Evolutionary conservation across 2,113 vertebrate species (phyloP).

Genomic region (Pteruthius melanotis): DNA sequence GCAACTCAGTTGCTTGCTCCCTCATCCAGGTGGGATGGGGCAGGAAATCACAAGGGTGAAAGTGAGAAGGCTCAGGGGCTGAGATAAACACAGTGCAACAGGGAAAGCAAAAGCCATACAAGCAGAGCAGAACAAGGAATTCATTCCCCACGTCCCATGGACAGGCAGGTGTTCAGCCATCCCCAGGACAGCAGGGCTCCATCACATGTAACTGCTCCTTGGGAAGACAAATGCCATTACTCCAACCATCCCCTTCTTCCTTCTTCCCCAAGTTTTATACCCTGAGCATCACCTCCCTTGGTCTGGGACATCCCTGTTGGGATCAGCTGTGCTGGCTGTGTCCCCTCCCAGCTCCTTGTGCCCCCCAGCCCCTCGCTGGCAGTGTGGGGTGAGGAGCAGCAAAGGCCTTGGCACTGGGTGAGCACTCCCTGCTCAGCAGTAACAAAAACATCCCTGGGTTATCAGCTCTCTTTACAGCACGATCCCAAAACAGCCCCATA

Average conservation of each 20-base stretch:
- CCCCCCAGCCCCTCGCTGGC: not conserved
- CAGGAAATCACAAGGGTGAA: not conserved
- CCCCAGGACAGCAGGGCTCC: not conserved
- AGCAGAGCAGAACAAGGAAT: not conserved
- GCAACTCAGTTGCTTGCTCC: not conserved
- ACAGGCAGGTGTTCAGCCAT: not conserved
- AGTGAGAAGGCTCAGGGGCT: not conserved
- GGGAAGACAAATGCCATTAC: not conserved
- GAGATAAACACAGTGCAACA: not conserved
- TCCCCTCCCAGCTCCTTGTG: not conserved
- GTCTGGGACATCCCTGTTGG: not conserved
- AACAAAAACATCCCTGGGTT: not conserved
- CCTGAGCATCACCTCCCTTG: fast-evolving
- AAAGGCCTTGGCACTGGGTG: not conserved
- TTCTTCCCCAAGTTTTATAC: not conserved
- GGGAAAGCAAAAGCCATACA: not conserved
- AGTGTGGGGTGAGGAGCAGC: not conserved
- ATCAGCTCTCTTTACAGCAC: not conserved
- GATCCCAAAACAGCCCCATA: not conserved
- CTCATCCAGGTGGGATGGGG: not conserved
- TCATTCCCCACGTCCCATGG: not conserved
- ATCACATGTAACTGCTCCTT: not conserved
- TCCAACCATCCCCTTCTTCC: not conserved
- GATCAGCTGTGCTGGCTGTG: not conserved
- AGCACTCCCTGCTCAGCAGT: not conserved